These are phyloP conservation scores for Colletes gigas DNA, from an alignment of 1,140 invertebrate genomes.

Conservation along the genomic window DNA sequence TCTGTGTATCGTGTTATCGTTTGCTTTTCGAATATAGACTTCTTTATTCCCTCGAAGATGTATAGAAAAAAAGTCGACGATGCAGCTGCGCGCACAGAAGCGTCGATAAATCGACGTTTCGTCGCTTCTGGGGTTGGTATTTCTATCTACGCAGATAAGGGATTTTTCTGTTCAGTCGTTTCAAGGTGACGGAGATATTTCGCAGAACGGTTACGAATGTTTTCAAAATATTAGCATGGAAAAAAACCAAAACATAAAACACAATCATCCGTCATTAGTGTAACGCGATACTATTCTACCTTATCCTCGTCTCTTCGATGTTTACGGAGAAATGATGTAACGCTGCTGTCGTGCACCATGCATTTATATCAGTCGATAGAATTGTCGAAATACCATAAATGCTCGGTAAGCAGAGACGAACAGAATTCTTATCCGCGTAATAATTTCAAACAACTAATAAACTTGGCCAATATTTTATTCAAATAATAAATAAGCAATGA, in stretches of 20 bases:
- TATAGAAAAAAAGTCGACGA: background rate
- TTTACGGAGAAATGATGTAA: slow-evolving; percentile 36
- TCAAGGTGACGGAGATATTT: slow-evolving; percentile 2
- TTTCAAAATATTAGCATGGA: background rate
- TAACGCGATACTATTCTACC: slow-evolving; percentile 1
- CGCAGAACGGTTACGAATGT: background rate
- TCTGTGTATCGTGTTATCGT: background rate
- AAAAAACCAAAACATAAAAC: background rate
- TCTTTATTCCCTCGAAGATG: background rate
- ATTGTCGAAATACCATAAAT: background rate
- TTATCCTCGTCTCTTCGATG: slow-evolving; percentile 7
- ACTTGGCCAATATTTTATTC: too few species aligned
- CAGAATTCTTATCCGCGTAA: too few species aligned
- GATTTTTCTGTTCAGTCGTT: background rate
- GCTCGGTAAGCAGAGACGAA: background rate
- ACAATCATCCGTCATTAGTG: background rate
- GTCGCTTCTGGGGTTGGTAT: background rate
- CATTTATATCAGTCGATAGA: background rate
- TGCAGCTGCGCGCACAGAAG: slow-evolving; percentile 3
- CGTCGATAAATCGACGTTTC: slow-evolving; percentile 8
- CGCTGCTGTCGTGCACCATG: background rate
- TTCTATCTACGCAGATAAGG: background rate
- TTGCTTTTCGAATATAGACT: background rate
- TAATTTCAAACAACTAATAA: too few species aligned
- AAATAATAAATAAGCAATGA: too few species aligned